Evolutionary conservation across 2,888 invertebrate genomes (phyloP), one percentile per base, ranked within the genome.

Genomic region (Allophyes oxyacanthae): DNA sequence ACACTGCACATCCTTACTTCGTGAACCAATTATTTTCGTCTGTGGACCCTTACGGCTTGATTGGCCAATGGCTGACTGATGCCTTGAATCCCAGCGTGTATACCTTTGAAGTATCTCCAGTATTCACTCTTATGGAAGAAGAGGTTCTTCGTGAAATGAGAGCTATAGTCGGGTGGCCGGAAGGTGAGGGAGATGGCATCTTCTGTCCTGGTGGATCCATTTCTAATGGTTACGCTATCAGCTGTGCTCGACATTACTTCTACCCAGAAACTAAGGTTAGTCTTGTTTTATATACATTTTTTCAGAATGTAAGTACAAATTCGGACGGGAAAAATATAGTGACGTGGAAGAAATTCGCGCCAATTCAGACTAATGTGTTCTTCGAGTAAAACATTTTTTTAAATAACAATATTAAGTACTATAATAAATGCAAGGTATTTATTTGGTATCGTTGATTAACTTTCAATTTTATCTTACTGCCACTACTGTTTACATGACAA

Each of bases 161-260:
- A 46, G 91, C 92, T 40, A 95, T 97, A 44, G 95, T 98, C 28
- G 98, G 98, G 0, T 98, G 96, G 94, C 90, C 95, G 20, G 92
- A 95, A 46, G 97, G 96, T 0, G 90, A 94, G 15, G 98, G 98
- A 0, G 98, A 98, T 83, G 98, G 98, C 0, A 97, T 98, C 56
- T 98, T 98, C 86, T 97, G 97, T 81, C 98, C 98, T 0, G 98
- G 98, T 33, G 98, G 98, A 0, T 98, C 98, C 0, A 96, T 98
- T 78, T 96, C 98, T 5, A 98, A 98, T 84, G 98, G 98, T 48
- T 98, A 98, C 78, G 98, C 97, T n/a, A 97, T 98, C 56, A 98
- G 97, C 81, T 95, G 98, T 77, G 98, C 98, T 1, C 94, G 98
- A 52, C 96, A 95, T 82, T 92, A 95, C 82, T 95, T 94, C 73